Base-by-base conservation (phyloP, 2,113 vertebrate species). In the Heterocephalus glaber region DNA sequence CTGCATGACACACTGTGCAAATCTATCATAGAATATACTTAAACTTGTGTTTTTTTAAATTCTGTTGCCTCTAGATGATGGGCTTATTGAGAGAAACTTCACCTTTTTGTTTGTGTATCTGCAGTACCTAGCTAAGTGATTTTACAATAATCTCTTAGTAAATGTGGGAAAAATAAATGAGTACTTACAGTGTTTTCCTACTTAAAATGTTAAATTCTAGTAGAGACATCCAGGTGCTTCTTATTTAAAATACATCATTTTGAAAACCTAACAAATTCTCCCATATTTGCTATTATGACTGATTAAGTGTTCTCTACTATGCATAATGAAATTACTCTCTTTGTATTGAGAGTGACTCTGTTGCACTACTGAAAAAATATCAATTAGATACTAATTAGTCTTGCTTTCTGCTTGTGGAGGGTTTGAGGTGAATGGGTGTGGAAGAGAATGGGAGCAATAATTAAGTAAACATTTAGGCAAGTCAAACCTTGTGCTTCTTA, bases 311-410 rank as follows among this genome's bases (percentile, higher is more conserved):
- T 96, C 87, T 90, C 60, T 96, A 26, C 44, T 58, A 35, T 79
- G 17, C 68, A 90, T 97, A 87, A 94, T 95, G 76, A 96, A 97
- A 97, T 96, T 86, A 86, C 63, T 96, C 84, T 97, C 72, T 97
- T 97, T 96, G 92, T 97, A 90, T 96, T 95, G 83, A 95, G 76
- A 95, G 87, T 93, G 70, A 96, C 97, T 94, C 63, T 88, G 56
- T 89, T 97, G 70, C 81, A 92, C n/a, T 97, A 88, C 93, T 97
- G 95, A 96, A 96, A 95, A 96, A 97, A 93, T 95, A 97, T 96
- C 95, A 97, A 96, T 97, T 97, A 97, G 92, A 83, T 93, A 82
- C 90, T 97, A 95, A 97, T 97, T 97, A 96, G 92, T 90, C 93
- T 96, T 97, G 93, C 81, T 95, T 20, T 96, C 91, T 83, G 86